Conservation (phyloP, 2,113 vertebrate species). For the Nettapus auritus region DNA sequence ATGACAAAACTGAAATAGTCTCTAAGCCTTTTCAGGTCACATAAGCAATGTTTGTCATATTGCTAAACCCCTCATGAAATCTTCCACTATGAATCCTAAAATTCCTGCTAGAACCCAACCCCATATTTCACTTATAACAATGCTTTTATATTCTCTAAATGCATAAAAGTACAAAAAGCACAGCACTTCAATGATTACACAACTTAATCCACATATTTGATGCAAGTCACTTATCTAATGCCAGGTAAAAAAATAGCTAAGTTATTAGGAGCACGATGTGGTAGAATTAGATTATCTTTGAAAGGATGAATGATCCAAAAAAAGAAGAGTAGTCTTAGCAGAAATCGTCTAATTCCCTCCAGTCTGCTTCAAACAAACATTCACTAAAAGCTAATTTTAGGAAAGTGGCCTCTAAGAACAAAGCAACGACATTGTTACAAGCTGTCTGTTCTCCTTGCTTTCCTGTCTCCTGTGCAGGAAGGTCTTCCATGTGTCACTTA, state of each 20-base stretch:
- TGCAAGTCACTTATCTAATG: background rate
- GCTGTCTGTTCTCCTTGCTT: background rate
- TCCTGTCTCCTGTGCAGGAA: background rate
- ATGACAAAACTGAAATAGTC: conserved; percentile 3
- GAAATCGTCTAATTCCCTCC: background rate
- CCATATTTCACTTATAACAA: background rate
- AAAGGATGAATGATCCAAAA: background rate
- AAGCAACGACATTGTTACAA: background rate
- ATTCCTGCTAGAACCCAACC: background rate
- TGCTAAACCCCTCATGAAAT: background rate
- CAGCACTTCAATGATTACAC: background rate
- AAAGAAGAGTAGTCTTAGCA: background rate
- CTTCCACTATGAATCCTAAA: background rate
- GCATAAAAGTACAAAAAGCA: background rate
- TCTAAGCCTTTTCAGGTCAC: conserved; percentile 9
- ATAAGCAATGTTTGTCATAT: background rate
- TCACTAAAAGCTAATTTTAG: background rate
- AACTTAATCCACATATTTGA: background rate
- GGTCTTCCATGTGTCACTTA: background rate
- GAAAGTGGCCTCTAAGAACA: background rate
- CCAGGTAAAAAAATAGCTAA: background rate
- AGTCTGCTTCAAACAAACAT: background rate
- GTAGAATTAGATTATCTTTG: background rate
- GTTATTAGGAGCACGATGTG: background rate
- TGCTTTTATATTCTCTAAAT: background rate